phyloP scores from a whole-genome alignment of 2,888 invertebrate genomes.

The Sphaerophoria rueppellii region DNA sequence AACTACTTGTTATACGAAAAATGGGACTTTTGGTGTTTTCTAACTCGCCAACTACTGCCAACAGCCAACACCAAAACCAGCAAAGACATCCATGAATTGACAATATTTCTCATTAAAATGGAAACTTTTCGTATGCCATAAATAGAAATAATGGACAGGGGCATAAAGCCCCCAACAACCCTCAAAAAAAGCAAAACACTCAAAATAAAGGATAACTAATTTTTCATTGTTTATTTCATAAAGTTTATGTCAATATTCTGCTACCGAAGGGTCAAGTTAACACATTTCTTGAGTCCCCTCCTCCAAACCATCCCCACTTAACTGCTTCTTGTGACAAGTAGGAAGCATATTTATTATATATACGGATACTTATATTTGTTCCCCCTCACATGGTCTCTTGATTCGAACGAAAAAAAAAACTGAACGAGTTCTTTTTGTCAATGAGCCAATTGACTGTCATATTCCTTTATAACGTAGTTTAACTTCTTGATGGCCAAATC shows the following conservation, averaged over 20 bases:
- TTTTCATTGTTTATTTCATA: slow-evolving; percentile 61
- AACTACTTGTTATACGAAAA: slow-evolving; percentile 34
- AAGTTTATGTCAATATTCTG: slow-evolving; percentile 40
- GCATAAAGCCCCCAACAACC: slow-evolving; percentile 23
- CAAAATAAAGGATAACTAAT: slow-evolving; percentile 60
- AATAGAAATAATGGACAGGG: slow-evolving; percentile 42
- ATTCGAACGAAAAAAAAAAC: background rate
- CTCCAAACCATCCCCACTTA: background rate
- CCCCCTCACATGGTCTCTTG: background rate
- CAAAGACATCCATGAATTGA: slow-evolving; percentile 22
- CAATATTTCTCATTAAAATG: slow-evolving; percentile 61
- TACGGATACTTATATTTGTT: background rate
- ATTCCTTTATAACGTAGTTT: slow-evolving; percentile 86
- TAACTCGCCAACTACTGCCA: background rate
- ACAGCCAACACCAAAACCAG: background rate
- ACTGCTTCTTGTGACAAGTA: background rate
- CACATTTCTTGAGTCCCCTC: background rate
- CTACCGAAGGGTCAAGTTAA: background rate
- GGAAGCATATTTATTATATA: background rate
- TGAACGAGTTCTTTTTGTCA: slow-evolving; percentile 56
- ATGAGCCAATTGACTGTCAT: slow-evolving; percentile 80
- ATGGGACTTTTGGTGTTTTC: slow-evolving; percentile 38
- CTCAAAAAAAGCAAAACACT: background rate
- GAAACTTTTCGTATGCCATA: slow-evolving; percentile 67
- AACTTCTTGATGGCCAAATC: slow-evolving; percentile 88